Evolutionary conservation across 2,888 invertebrate genomes (phyloP).

Genomic region (Campoplex capitator): DNA sequence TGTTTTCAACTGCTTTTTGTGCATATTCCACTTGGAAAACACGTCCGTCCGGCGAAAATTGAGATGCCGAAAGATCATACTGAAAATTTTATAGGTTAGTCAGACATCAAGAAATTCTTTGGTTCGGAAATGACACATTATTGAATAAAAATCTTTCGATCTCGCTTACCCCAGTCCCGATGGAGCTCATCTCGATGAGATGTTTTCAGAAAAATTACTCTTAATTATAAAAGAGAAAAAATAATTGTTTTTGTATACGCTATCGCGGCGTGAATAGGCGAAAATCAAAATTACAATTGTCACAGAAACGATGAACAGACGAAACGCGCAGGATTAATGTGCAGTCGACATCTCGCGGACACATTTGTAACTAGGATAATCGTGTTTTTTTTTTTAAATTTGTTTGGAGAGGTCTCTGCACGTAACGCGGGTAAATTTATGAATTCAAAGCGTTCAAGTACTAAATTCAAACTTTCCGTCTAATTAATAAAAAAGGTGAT

Average conservation of each 20-base stretch:
- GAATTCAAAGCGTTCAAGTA: neutral
- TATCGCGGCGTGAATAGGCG: slow-evolving; percentile 79
- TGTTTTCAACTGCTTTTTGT: slow-evolving; percentile 99
- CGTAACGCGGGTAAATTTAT: neutral
- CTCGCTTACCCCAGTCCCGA: slow-evolving; percentile 94
- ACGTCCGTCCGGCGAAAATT: slow-evolving; percentile 99
- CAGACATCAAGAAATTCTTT: slow-evolving; percentile 35
- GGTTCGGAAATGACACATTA: slow-evolving; percentile 66
- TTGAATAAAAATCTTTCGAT: slow-evolving; percentile 18
- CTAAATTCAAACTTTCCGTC: too few species aligned
- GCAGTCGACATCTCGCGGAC: slow-evolving; percentile 24
- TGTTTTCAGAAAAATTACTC: slow-evolving; percentile 48
- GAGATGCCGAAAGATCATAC: slow-evolving; percentile 99
- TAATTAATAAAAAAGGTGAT: too few species aligned
- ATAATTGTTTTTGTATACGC: slow-evolving; percentile 73
- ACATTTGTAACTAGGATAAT: neutral
- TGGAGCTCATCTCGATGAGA: slow-evolving; percentile 93
- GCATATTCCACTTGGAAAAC: slow-evolving; percentile 99
- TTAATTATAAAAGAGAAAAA: slow-evolving; percentile 47
- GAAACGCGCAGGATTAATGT: slow-evolving; percentile 18
- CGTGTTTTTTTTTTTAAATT: neutral
- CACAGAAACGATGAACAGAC: slow-evolving; percentile 64
- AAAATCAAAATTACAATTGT: slow-evolving; percentile 76
- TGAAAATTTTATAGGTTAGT: slow-evolving; percentile 84
- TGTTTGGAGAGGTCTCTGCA: slow-evolving; percentile 9